Evolutionary conservation across 2,113 vertebrate species (phyloP), one percentile per base, ranked within the genome.

Genomic region (Pelecanus crispus): DNA sequence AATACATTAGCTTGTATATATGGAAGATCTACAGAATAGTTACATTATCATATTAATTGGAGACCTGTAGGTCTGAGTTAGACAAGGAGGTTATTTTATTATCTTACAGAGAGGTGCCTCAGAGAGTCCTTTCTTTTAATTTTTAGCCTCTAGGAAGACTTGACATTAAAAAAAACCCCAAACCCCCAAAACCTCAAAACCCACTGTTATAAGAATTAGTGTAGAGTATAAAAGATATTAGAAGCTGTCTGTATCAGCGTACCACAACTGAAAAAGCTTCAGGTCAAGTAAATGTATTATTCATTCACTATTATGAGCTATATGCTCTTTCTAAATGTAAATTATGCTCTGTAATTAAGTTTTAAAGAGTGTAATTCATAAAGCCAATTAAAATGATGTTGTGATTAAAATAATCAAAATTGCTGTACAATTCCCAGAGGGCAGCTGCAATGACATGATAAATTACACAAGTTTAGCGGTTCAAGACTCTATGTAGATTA

Each of bases 371-470:
- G 73, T 73, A 26, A 92, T 89, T 94, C 75, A 95, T 77, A 88
- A 86, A 90, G 53, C 36, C 14, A 94, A 95, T 92, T 95, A 95
- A 47, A 93, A 85, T 58, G 4, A 71, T 38, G 53, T 8, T 80
- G 49, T 68, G 24, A 95, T 81, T 93, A 91, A 94, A 92, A 85
- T 81, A 94, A 92, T 86, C 52, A 88, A 90, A 88, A 95, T 88
- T 90, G 59, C 72, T 84, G 21, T 88, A 56, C 34, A 92, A 55
- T 25, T 31, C 59, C 47, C 47, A 63, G 21, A 81, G 38, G 78
- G 79, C 52, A 88, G 63, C 55, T 73, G 31, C 73, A 92, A 90
- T 22, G 75, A 78, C 68, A 63, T 15, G 56, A 67, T 75, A 86
- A 82, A 82, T 93, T 71, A 29, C n/a, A 91, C 40, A 86, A 71